Percentiles rank a stretch among this genome's conserved stretches.
phyloP scores from a whole-genome alignment of 2,797 vertebrate genomes.

The Syngnathus rostellatus region DNA sequence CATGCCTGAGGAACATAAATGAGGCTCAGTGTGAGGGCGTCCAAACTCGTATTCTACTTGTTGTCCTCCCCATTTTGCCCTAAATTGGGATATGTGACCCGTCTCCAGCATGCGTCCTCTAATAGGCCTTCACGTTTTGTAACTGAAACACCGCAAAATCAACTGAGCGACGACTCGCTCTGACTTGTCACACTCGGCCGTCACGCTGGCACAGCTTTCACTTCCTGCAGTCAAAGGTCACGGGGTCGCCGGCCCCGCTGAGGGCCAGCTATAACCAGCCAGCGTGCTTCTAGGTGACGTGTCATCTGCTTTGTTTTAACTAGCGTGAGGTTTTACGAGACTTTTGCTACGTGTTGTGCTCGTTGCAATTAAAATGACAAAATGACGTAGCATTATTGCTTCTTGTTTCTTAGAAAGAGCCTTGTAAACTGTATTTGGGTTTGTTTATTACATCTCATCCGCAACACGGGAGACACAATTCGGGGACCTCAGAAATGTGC shows the following conservation, averaged over 20 bases:
- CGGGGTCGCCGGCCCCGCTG: slow-evolving; percentile 39
- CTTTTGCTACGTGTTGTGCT: slow-evolving; percentile 21
- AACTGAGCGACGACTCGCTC: slow-evolving; percentile 13
- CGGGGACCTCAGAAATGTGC: too few species aligned
- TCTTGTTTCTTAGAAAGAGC: not conserved
- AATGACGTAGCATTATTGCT: slow-evolving; percentile 2
- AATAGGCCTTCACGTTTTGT: slow-evolving; percentile 15
- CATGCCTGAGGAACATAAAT: slow-evolving; percentile 8
- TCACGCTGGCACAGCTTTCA: slow-evolving; percentile 49
- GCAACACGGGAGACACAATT: too few species aligned
- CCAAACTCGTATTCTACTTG: slow-evolving; percentile 5
- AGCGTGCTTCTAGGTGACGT: slow-evolving; percentile 39
- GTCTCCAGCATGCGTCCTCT: not conserved
- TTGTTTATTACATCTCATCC: too few species aligned
- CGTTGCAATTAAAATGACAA: slow-evolving; percentile 10
- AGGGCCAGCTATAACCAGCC: slow-evolving; percentile 48
- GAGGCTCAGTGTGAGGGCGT: slow-evolving; percentile 7
- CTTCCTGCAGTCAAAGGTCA: slow-evolving; percentile 62
- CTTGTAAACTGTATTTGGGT: not conserved
- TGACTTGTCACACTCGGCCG: slow-evolving; percentile 55
- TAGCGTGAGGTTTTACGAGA: slow-evolving; percentile 48
- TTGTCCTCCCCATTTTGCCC: not conserved
- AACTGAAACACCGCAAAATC: slow-evolving; percentile 9
- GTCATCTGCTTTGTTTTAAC: slow-evolving; percentile 65
- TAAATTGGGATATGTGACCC: slow-evolving; percentile 34